A percentile compares a stretch with the other conserved stretches of the same genome.
Evolutionary conservation across 2,797 vertebrate genomes (phyloP).

Genomic region (Cottoperca gobio): DNA sequence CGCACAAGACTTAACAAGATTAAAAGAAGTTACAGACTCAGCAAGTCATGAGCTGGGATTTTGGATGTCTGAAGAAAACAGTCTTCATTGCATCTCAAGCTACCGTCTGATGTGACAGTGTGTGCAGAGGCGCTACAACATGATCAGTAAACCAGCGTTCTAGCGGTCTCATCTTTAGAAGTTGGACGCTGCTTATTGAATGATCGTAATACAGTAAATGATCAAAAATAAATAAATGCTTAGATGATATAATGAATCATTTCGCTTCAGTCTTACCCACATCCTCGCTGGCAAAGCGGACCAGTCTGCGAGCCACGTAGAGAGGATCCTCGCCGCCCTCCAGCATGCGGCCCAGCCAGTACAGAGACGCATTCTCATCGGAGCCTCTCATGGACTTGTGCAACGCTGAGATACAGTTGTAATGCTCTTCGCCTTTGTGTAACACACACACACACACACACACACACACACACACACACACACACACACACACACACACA

Average conservation of each 20-base stretch:
- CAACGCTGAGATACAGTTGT: conserved; percentile 96
- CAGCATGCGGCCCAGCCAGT: conserved; percentile 98
- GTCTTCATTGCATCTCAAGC: neutral
- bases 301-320: conserved; percentile 94
- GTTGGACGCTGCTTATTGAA: neutral
- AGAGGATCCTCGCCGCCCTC: conserved; percentile 97
- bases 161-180: neutral
- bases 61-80: neutral
- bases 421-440: conserved; percentile 93
- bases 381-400: conserved; percentile 98
- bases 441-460: conserved; percentile 16
- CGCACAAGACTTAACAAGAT: too few relatives aligned
- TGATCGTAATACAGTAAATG: neutral
- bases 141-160: neutral
- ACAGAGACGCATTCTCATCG: conserved; percentile 92
- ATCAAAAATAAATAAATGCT: neutral
- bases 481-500: neutral
- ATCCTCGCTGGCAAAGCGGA: conserved; percentile 97
- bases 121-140: neutral
- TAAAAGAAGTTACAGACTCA: neutral
- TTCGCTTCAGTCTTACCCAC: conserved; percentile 85
- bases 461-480: conserved; percentile 3
- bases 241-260: neutral
- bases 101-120: neutral
- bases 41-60: conserved; percentile 1